Evolutionary conservation across 2,888 invertebrate species (phyloP), one percentile per base, ranked within the genome.

Genomic region (Nomada hirtipes): DNA sequence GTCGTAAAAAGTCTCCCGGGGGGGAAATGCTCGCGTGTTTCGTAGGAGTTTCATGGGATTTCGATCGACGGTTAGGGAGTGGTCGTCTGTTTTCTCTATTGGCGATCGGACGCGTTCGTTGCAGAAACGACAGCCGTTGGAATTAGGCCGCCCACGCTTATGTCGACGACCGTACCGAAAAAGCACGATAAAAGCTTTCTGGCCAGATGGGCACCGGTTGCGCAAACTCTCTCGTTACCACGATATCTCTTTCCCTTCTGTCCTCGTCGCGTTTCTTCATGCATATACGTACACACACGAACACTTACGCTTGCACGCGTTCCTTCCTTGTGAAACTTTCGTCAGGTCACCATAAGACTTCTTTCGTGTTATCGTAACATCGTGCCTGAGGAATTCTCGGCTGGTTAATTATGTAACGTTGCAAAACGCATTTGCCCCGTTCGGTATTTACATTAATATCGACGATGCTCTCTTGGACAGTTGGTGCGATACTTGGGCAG

Each of bases 111-210:
- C 75, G 67, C 67, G 69, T 67, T 53, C 79, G 83, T 86, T 79
- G 82, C 72, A 82, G 71, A 73, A 79, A 79, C 76, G 86, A 88
- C 83, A 81, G 81, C 83, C 79, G 79, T 67, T 73, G 86, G 87
- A 89, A 89, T 89, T 89, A 86, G 89, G 88, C 83, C 88, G 88
- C 87, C 87, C 87, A 90, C 89, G 86, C 87, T 86, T 86, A 79
- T 88, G 88, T 88, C 89, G 88, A 86, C 82, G 86, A 85, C 84
- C 82, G 84, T 82, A 84, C 86, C 86, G 86, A 90, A 89, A 89
- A 90, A 89, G 84, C 84, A 82, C 82, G 86, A 89, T 89, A 89
- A 90, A 90, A 90, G 86, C 88, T 90, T 88, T 87, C 86, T 86
- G 81, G 85, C 90, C 90, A 90, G 88, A 90, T 90, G 90, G 88